Evolutionary conservation across 2,888 invertebrate genomes (phyloP).

Genomic region (Digitonthophagus gazella): DNA sequence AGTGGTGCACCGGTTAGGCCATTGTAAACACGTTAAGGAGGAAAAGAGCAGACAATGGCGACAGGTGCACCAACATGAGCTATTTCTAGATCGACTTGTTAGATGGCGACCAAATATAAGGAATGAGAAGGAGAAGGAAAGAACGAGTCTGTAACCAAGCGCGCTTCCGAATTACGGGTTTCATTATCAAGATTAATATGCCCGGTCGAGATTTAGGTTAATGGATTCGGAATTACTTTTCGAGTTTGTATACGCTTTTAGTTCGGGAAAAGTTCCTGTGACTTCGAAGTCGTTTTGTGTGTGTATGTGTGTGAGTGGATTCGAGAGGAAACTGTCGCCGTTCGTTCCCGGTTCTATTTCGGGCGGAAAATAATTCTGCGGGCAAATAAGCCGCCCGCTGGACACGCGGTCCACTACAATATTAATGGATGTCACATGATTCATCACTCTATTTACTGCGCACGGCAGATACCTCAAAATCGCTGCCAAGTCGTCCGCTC

Average conservation of each 20-base stretch:
- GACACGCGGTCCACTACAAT: background rate
- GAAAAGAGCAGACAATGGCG: background rate
- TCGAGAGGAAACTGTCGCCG: background rate
- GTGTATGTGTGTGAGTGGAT: background rate
- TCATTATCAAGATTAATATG: background rate
- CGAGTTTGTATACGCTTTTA: background rate
- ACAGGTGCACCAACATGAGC: background rate
- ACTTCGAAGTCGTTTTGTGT: too few relatives aligned
- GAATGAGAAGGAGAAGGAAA: background rate
- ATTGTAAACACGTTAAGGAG: background rate
- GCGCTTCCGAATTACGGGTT: background rate
- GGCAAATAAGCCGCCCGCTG: slow-evolving; percentile 23
- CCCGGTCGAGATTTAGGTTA: background rate
- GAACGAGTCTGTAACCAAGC: background rate
- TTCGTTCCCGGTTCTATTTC: slow-evolving; percentile 3
- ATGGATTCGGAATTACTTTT: background rate
- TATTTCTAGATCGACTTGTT: background rate
- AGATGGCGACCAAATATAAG: too few relatives aligned
- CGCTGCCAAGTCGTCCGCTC: slow-evolving; percentile 18
- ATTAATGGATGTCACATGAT: slow-evolving; percentile 17
- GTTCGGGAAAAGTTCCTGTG: background rate
- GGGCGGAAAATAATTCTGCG: slow-evolving; percentile 8
- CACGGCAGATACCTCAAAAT: slow-evolving; percentile 17
- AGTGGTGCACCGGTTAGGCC: background rate
- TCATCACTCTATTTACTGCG: slow-evolving; percentile 23